A percentile compares a stretch with the other conserved stretches of the same genome.
These are phyloP conservation scores for Dione juno DNA, from an alignment of 2,888 invertebrate genomes.

Conservation along the genomic window DNA sequence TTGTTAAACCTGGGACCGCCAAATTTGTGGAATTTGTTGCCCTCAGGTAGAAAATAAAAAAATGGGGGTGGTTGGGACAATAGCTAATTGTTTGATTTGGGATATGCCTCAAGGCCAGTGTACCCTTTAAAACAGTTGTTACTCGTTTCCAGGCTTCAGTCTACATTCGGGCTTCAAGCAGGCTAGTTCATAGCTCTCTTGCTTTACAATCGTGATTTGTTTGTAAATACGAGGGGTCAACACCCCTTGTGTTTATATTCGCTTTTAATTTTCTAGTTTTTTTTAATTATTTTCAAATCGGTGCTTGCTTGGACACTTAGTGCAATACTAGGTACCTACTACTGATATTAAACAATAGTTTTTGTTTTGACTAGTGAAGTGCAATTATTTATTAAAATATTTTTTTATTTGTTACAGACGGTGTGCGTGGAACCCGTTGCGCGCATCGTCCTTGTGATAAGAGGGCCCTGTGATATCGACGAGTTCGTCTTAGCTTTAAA, in stretches of 20 bases:
- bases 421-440: slow-evolving; percentile 78
- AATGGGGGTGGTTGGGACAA: slow-evolving; percentile 60
- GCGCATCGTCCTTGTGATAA: slow-evolving; percentile 83
- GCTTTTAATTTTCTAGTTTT: slow-evolving; percentile 18
- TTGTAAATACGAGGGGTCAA: slow-evolving; percentile 72
- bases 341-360: slow-evolving; percentile 9
- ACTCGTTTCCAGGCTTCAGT: slow-evolving; percentile 78
- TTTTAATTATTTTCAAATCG: slow-evolving; percentile 20
- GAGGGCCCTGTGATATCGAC: slow-evolving; percentile 83
- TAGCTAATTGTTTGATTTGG: slow-evolving; percentile 68
- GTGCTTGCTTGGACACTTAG: slow-evolving; percentile 36
- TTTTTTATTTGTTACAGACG: slow-evolving; percentile 77
- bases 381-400: slow-evolving; percentile 21
- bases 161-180: slow-evolving; percentile 71
- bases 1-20: slow-evolving; percentile 61
- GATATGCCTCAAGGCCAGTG: slow-evolving; percentile 74
- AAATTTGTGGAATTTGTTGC: slow-evolving; percentile 53
- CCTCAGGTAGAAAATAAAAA: slow-evolving; percentile 58
- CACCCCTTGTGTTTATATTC: slow-evolving; percentile 55
- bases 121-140: slow-evolving; percentile 76
- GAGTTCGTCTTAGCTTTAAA: slow-evolving; percentile 83
- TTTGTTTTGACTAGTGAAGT: slow-evolving; percentile 20
- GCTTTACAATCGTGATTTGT: slow-evolving; percentile 57
- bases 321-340: slow-evolving; percentile 40
- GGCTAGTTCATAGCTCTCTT: slow-evolving; percentile 62